Evolutionary conservation across 2,113 vertebrate species (phyloP), one percentile per base, ranked within the genome.

Genomic region (Gavia stellata): DNA sequence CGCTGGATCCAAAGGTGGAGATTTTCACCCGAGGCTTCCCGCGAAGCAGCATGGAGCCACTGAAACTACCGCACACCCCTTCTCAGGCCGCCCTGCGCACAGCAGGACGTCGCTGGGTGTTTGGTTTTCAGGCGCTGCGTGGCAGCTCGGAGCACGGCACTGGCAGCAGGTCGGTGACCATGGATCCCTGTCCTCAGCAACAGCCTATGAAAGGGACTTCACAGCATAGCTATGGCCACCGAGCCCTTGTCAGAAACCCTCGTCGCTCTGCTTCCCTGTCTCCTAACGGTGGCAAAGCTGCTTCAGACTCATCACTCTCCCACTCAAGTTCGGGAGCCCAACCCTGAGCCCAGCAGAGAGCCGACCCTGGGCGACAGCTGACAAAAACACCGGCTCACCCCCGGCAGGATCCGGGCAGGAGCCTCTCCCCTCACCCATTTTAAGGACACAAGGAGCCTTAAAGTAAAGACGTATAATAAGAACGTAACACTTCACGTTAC

Each of bases 141-240:
- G 26, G 66, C 53, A 83, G 71, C 19, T 62, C 13, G 1, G 25
- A 55, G 29, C 45, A 62, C 2, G 5, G 34, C 2, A 4, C 33
- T 4, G 12, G 26, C 53, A 44, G 24, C 53, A 59, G 33, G 34
- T 6, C 4, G 0, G 59, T 2, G 1, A 65, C 15, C 0, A 0
- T 2, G 16, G 58, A 38, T 40, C 44, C 29, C 34, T 1, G 5
- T 2, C 13, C 58, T 11, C 61, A n/a, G 25, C 59, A 40, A 33
- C 45, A 31, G 10, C 31, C 38, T 5, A 36, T 2, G 1, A 20
- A 40, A 38, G 17, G 29, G 25, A 61, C 40, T 28, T 68, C 3
- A 61, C 0, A 1, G n/a, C 45, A n/a, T 0, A 26, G 31, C 68
- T 36, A 4, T 3, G 17, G 36, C 18, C 81, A 80, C 44, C n/a